Conservation (phyloP, 2,797 vertebrate genomes). For the Peromyscus eremicus region DNA sequence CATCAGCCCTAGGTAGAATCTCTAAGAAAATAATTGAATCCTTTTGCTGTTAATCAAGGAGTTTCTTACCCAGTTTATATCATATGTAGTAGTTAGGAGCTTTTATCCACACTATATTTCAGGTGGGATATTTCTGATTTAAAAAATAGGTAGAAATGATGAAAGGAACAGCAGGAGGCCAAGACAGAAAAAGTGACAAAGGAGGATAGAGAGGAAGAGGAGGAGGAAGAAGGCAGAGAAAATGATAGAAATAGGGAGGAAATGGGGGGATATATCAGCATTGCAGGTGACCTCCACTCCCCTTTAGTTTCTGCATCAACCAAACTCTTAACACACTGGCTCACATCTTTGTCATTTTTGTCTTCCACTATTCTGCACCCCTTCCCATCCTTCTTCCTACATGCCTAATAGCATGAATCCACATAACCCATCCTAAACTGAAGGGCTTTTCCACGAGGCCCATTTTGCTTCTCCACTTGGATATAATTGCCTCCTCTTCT, state of each 20-base stretch:
- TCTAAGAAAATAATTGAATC: not conserved
- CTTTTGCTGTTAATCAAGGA: not conserved
- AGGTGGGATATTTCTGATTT: not conserved
- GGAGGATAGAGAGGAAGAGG: not conserved
- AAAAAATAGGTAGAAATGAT: not conserved
- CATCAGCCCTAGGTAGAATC: not conserved
- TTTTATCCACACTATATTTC: not conserved
- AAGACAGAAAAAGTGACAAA: not conserved
- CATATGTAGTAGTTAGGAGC: not conserved
- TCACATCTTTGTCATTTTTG: not conserved
- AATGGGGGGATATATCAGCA: fast-evolving
- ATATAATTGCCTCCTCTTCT: not conserved
- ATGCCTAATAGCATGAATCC: not conserved
- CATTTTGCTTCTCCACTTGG: not conserved
- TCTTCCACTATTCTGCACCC: not conserved
- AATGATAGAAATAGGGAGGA: no score
- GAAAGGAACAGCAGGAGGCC: not conserved
- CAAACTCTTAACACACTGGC: no score
- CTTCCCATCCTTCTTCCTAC: not conserved
- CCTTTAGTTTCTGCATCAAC: not conserved
- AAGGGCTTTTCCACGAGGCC: not conserved
- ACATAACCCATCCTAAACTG: not conserved
- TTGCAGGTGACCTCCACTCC: not conserved
- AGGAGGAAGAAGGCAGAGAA: no score
- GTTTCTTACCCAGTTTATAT: not conserved